phyloP scores from a whole-genome alignment of 2,113 vertebrate species.

The Tachycineta bicolor region DNA sequence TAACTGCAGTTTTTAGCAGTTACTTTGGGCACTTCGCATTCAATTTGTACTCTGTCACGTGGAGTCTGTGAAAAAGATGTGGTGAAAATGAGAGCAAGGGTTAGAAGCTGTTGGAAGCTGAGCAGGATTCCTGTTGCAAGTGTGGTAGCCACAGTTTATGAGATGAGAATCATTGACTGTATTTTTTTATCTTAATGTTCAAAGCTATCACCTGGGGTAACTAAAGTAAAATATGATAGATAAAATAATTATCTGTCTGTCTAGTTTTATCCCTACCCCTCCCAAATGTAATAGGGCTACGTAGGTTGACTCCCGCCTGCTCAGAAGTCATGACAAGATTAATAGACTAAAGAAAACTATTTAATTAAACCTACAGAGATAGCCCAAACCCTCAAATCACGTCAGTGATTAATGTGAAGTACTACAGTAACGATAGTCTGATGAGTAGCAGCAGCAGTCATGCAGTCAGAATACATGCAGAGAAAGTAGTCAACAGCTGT shows the following conservation, averaged over 20 bases:
- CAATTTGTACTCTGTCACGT: background rate
- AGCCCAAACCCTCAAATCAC: constrained; percentile 4
- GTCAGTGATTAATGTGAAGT: background rate
- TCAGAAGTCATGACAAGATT: background rate
- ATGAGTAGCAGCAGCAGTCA: background rate
- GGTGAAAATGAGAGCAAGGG: background rate
- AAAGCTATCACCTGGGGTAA: background rate
- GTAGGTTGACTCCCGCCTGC: background rate
- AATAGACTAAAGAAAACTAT: background rate
- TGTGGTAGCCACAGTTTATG: background rate
- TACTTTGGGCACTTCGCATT: background rate
- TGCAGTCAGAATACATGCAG: background rate
- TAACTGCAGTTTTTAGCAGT: background rate
- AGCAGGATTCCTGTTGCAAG: background rate
- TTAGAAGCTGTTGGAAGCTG: background rate
- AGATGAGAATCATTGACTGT: background rate
- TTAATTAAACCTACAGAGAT: constrained; percentile 12
- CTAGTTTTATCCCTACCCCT: background rate
- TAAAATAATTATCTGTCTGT: background rate
- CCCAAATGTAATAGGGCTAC: background rate
- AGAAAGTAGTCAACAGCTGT: background rate
- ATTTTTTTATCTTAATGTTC: background rate
- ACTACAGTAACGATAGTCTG: background rate
- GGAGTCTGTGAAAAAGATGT: background rate
- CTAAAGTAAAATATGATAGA: background rate